Evolutionary conservation across 2,888 invertebrate genomes (phyloP).

Genomic region (Trilocha varians): DNA sequence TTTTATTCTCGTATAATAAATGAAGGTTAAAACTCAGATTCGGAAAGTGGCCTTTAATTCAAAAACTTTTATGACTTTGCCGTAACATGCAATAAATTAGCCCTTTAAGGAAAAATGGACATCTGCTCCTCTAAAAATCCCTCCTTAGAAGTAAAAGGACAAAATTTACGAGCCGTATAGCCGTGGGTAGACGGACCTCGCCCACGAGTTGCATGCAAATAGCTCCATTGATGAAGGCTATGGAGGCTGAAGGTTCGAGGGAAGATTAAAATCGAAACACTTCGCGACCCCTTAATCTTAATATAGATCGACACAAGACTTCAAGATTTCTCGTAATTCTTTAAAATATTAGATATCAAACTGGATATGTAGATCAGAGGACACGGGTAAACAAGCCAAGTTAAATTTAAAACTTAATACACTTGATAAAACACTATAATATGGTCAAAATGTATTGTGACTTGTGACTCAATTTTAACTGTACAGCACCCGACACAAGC

Average conservation of each 20-base stretch:
- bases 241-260: conserved; percentile 36
- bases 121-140: conserved; percentile 61
- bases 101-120: conserved; percentile 62
- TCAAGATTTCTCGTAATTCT: no score
- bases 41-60: conserved; percentile 50
- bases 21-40: conserved; percentile 45
- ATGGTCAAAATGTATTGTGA: no score
- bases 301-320: not conserved
- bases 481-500: no score
- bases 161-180: conserved; percentile 68
- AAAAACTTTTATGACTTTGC: conserved; percentile 51
- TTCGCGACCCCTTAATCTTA: conserved; percentile 25
- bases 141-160: conserved; percentile 65
- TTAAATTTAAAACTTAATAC: no score
- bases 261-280: conserved; percentile 53
- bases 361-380: no score
- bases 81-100: conserved; percentile 65
- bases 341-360: no score
- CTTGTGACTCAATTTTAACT: no score
- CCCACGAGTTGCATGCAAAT: conserved; percentile 69
- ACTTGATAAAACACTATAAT: no score
- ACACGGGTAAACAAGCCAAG: no score
- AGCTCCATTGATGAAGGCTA: conserved; percentile 56
- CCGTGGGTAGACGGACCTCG: conserved; percentile 62
- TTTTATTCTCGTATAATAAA: conserved; percentile 15